These are phyloP conservation scores for Cantharis flavilabris DNA, from an alignment of 2,888 invertebrate species.

Conservation along the genomic window DNA sequence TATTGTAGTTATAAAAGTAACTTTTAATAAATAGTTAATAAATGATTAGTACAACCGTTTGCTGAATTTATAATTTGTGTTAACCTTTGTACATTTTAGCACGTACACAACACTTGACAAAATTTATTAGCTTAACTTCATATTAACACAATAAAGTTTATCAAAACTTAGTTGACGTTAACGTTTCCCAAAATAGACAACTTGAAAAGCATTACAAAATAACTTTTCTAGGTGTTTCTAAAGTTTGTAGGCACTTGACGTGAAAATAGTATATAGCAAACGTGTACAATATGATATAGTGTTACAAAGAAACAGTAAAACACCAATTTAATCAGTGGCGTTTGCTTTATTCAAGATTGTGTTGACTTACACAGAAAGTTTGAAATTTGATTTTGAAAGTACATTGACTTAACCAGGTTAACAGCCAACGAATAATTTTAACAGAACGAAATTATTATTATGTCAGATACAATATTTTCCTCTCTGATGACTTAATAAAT, in stretches of 20 bases:
- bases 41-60: neutral
- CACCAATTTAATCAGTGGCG: neutral
- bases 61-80: neutral
- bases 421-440: neutral
- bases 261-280: neutral
- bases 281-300: neutral
- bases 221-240: neutral
- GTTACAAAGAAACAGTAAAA: neutral
- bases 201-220: neutral
- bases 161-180: conserved; percentile 1
- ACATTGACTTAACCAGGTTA: neutral
- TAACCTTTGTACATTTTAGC: neutral
- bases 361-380: neutral
- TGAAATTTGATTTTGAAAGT: neutral
- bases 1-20: no score
- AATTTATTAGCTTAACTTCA: conserved; percentile 9
- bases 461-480: neutral
- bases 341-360: neutral
- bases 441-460: neutral
- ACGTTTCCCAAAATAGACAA: neutral
- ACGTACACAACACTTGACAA: neutral
- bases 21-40: no score
- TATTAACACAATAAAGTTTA: conserved; percentile 6
- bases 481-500: neutral
- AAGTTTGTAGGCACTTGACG: neutral